Conservation (phyloP, 2,888 invertebrate species). For the Eristalinus sepulchralis region DNA sequence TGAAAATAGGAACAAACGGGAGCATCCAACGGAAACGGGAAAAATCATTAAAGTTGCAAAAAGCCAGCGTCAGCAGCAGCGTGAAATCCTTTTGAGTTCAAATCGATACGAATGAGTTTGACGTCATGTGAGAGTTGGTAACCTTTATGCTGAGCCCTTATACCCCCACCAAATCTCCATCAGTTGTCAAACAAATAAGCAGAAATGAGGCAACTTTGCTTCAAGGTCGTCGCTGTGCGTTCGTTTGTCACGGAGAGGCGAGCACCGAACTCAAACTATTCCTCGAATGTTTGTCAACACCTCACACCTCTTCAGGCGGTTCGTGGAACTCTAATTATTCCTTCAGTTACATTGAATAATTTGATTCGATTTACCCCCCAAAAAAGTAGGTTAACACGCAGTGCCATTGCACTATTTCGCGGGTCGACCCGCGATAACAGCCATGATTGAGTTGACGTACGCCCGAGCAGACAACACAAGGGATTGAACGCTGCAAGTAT, state of each 20-base stretch:
- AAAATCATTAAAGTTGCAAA: slow-evolving; percentile 36
- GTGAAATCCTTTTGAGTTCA: not conserved
- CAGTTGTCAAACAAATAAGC: not conserved
- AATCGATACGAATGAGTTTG: not conserved
- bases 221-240: slow-evolving; percentile 20
- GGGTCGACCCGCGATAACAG: not conserved
- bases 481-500: slow-evolving; percentile 2
- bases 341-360: slow-evolving; percentile 1
- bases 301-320: not conserved
- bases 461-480: not conserved
- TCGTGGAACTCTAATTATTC: not conserved
- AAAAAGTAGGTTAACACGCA: slow-evolving; percentile 27
- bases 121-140: not conserved
- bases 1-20: slow-evolving; percentile 51
- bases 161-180: not conserved
- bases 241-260: slow-evolving; percentile 1
- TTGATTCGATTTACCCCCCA: not conserved
- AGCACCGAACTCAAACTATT: not conserved
- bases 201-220: not conserved
- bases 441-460: not conserved
- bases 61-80: not conserved
- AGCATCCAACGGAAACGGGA: slow-evolving; percentile 64
- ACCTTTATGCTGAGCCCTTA: not conserved
- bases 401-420: not conserved
- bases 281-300: slow-evolving; percentile 7